Evolutionary conservation across 2,888 invertebrate genomes (phyloP), one percentile per base, ranked within the genome.

Genomic region (Griposia aprilina): DNA sequence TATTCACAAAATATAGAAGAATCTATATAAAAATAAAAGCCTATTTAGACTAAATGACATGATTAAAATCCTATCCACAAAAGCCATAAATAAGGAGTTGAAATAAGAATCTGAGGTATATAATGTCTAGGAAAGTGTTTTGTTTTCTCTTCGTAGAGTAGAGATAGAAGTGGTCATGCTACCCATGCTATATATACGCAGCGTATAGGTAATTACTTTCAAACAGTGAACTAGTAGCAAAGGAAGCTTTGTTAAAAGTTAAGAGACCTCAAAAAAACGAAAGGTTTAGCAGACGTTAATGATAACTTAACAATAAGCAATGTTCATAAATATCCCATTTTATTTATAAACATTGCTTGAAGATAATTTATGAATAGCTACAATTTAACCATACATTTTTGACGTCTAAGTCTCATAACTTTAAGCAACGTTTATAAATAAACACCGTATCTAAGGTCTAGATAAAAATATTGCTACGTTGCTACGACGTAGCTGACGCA

Each of bases 401-500:
- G n/a, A 36, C 7, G 36, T 23, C 13, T 23, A 23, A 10, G 23
- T 23, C 55, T 55, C 10, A 23, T 23, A 26, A 59, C 57, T n/a
- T n/a, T 20, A 8, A 13, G 13, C 57, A 26, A 20, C 20, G 1
- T 20, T 30, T 30, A 30, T 20, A 60, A 20, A 60, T 20, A 30
- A 60, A 30, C 13, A 1, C 60, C n/a, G 0, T 59, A 26, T 59
- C 26, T 48, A 48, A 15, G 5, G 8, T 15, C 23, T 5, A 57
- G 59, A 59, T 57, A n/a, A 59, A 55, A 79, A 59, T 36, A 75
- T 76, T 67, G 45, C 41, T 45, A 48, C 65, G 55, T 45, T 65
- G 65, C 65, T 84, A 84, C 84, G 68, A 2, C 80, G 68, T 84
- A 69, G 80, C 72, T 55, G 50, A 69, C 63, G 36, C 68, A 55